Evolutionary conservation across 1,140 invertebrate genomes (phyloP), one percentile per base, ranked within the genome.

Genomic region (Drosophila mayri): DNA sequence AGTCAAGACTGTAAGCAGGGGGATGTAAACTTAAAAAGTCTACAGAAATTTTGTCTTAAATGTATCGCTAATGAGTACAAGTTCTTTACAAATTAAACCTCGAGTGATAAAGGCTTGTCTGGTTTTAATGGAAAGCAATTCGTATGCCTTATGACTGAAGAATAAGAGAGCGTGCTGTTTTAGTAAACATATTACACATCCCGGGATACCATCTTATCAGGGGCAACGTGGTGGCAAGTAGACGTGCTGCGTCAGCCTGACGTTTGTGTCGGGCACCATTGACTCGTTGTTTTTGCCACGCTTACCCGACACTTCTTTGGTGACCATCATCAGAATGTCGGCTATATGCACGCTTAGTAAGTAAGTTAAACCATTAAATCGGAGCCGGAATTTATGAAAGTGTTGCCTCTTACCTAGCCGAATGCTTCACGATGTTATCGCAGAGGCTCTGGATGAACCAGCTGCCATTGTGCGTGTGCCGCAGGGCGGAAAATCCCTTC

Each of bases 371-470:
- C 0, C 20, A 37, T 54, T 32, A 14, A 32, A 5, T 20, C 1
- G 3, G 3, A 41, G 16, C 11, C 9, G 8, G 0, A 10, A 2
- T 14, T 14, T 3, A 7, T 30, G 6, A 8, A 14, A 11, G 5
- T 8, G 10, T 22, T 2, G 7, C 3, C 46, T 49, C 12, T 79
- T 58, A 92, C 91, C 75, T 75, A 40, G 46, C 60, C 0, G 83
- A 77, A 49, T 81, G 44, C 18, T 75, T 20, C 1, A 49, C 43
- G 0, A 91, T 71, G 16, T 67, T 55, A 16, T 90, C 75, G 59
- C 90, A 92, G 3, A 93, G 54, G 10, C 80, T 63, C 50, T 92
- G 90, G 25, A 93, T 90, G 32, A 93, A 93, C 92, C 92, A 93
- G 49, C 83, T 91, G 32, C 92, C 92, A 1, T 52, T n/a, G 7